These are phyloP conservation scores for Agrypnia vestita DNA, from an alignment of 1,140 invertebrate genomes.

Conservation along the genomic window DNA sequence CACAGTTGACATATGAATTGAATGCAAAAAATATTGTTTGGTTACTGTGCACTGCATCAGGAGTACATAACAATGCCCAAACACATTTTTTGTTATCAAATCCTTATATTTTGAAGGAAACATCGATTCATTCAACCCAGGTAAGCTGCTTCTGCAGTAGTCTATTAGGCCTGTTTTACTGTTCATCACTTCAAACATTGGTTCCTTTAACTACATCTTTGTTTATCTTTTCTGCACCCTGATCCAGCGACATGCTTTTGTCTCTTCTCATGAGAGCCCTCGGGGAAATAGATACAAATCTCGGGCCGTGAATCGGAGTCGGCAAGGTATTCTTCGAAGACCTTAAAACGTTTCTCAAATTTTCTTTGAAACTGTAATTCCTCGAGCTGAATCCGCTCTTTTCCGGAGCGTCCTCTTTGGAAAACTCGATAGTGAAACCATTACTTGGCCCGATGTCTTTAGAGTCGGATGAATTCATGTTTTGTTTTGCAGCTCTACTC, in stretches of 20 bases:
- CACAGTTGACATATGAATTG: no score
- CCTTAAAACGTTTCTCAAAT: conserved; percentile 55
- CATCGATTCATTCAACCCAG: not conserved
- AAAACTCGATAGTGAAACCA: conserved; percentile 17
- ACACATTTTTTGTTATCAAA: not conserved
- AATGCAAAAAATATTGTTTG: not conserved
- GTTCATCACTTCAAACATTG: conserved; percentile 4
- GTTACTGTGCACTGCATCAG: no score
- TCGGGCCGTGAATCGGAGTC: conserved; percentile 51
- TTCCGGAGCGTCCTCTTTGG: conserved; percentile 38
- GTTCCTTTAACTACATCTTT: conserved; percentile 27
- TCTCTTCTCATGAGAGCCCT: conserved; percentile 49
- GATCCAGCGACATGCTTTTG: conserved; percentile 25
- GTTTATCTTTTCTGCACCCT: not conserved
- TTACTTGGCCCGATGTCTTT: conserved; percentile 36
- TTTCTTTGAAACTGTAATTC: conserved; percentile 60
- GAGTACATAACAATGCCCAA: not conserved
- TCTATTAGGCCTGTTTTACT: not conserved
- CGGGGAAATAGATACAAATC: conserved; percentile 52
- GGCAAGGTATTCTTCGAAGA: conserved; percentile 54
- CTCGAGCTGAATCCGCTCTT: conserved; percentile 41
- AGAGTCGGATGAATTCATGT: conserved; percentile 45
- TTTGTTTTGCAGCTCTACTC: conserved; percentile 47
- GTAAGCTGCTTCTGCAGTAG: not conserved
- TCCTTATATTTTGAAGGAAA: no score